phyloP scores from a whole-genome alignment of 2,888 invertebrate species.

The Macrosiphum euphorbiae region DNA sequence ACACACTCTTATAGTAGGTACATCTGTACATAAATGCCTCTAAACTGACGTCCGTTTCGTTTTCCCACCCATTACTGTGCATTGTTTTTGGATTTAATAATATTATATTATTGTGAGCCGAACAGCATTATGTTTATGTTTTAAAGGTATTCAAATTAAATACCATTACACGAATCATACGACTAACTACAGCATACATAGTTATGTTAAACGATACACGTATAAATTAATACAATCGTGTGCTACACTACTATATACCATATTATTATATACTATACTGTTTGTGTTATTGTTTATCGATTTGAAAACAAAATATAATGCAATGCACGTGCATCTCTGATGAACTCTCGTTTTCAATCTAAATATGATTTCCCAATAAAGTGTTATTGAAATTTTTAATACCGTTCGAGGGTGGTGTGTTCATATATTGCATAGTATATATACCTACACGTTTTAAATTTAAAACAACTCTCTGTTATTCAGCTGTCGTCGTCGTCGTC shows the following conservation, averaged over 20 bases:
- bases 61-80: conserved; percentile 12
- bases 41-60: conserved; percentile 38
- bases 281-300: not conserved
- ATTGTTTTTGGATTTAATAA: conserved; percentile 43
- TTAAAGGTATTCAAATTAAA: conserved; percentile 21
- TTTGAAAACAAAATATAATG: not conserved
- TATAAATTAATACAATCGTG: not conserved
- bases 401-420: not conserved
- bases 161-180: not conserved
- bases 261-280: not conserved
- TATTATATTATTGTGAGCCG: not conserved
- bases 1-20: not conserved
- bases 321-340: not conserved
- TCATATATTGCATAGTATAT: not conserved
- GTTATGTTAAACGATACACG: not conserved
- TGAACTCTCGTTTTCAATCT: not conserved
- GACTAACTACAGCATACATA: not conserved
- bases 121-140: not conserved
- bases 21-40: conserved; percentile 21
- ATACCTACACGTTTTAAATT: conserved; percentile 1
- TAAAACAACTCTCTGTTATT: conserved; percentile 52
- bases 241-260: not conserved
- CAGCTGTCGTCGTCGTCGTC: not conserved
- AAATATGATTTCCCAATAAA: conserved; percentile 20
- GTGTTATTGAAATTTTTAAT: conserved; percentile 26